Conservation (phyloP, 2,113 vertebrate genomes). For the Xenopus laevis region DNA sequence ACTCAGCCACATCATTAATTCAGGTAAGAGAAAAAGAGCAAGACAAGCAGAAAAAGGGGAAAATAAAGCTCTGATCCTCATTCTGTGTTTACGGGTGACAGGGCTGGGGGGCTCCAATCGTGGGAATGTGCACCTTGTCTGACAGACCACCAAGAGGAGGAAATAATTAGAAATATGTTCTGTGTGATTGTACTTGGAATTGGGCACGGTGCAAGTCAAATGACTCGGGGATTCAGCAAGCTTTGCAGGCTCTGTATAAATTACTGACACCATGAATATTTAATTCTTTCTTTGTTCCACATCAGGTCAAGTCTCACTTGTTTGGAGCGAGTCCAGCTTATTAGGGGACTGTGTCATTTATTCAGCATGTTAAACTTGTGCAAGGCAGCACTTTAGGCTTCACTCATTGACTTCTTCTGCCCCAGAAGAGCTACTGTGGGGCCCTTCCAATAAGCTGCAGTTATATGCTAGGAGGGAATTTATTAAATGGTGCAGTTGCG, state of each 20-base stretch:
- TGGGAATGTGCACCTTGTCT: not conserved
- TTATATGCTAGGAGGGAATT: too few relatives aligned
- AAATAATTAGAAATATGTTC: slow-evolving; percentile 3
- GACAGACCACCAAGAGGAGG: not conserved
- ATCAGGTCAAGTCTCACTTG: slow-evolving; percentile 20
- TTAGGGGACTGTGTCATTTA: slow-evolving; percentile 3
- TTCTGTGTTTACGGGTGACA: not conserved
- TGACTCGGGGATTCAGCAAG: not conserved
- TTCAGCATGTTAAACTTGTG: not conserved
- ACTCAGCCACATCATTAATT: slow-evolving; percentile 26
- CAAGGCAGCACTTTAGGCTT: not conserved
- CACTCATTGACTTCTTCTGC: not conserved
- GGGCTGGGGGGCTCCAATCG: not conserved
- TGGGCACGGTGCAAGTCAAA: slow-evolving; percentile 8
- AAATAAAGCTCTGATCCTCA: not conserved
- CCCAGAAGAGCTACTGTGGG: too few relatives aligned
- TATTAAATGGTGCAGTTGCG: too few relatives aligned
- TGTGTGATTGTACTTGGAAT: not conserved
- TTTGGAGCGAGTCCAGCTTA: not conserved
- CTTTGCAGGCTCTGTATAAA: slow-evolving; percentile 22
- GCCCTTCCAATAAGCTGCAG: too few relatives aligned
- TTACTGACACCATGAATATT: slow-evolving; percentile 29
- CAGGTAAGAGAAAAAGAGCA: slow-evolving; percentile 8
- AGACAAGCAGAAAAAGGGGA: not conserved
- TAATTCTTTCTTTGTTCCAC: slow-evolving; percentile 4